Base-by-base conservation (phyloP, 35 echinoderm and acorn worm genomes). In the Eucidaris tribuloides region DNA sequence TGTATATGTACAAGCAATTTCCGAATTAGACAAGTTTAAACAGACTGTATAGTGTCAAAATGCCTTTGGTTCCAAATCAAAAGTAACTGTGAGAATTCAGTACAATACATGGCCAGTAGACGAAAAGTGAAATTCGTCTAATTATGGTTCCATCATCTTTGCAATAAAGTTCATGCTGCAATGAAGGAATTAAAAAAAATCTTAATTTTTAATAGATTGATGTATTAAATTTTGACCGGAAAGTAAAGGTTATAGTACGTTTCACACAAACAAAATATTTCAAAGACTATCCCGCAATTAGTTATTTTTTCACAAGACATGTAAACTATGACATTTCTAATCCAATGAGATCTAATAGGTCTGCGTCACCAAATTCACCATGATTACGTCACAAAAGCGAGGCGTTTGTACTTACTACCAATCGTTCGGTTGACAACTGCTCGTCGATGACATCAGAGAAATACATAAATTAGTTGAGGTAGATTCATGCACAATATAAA, bases 381-480 rank as follows among this genome's bases (percentile, higher is more conserved):
- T 28, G 7, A 71, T 23, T 77, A 37, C 11, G 18, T 77, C 9
- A 41, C 28, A 13, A n/a, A 77, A 77, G 43, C 36, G 23, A 23
- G 25, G 23, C n/a, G n/a, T n/a, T 52, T 7, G 37, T 80, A 55
- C 45, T 50, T 80, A 50, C 52, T 80, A 80, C 77, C 45, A 27
- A 25, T 55, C 33, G 77, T 80, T 36, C 28, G 39, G 45, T 55
- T 80, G 43, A 80, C 31, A 30, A 80, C 52, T 55, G 52, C 24
- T 80, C 45, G 77, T 9, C 9, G 24, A 34, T 50, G 45, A 50
- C 52, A 39, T 58, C 77, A 80, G 45, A 80, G 45, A 80, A 50
- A 55, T 50, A 80, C 55, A 30, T 30, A 55, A 80, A 80, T 55
- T 58, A 50, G 52, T 7, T 80, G 24, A 80, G 15, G 45, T 55